A percentile compares a stretch with the other conserved stretches of the same genome.
These are phyloP conservation scores for Dioctria linearis DNA, from an alignment of 2,888 invertebrate species.

Conservation along the genomic window DNA sequence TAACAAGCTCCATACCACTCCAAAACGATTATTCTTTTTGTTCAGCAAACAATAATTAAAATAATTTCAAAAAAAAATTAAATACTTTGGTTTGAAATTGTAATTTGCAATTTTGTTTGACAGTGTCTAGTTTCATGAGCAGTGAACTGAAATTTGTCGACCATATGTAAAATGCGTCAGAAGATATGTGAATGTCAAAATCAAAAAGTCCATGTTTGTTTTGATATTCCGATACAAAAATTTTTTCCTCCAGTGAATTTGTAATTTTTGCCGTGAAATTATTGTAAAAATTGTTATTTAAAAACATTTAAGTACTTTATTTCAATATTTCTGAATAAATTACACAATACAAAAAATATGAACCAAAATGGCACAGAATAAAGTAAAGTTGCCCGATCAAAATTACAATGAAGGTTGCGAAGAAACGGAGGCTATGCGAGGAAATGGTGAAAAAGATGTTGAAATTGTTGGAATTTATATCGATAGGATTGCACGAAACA, in stretches of 20 bases:
- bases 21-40: no score
- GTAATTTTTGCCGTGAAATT: neutral
- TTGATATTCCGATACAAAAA: constrained; percentile 46
- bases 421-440: constrained; percentile 46
- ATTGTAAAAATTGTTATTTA: neutral
- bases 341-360: constrained; percentile 25
- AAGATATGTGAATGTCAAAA: constrained; percentile 38
- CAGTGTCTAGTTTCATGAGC: constrained; percentile 8
- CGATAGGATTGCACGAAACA: constrained; percentile 25
- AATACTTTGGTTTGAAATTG: neutral
- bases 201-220: constrained; percentile 47
- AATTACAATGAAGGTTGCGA: constrained; percentile 53
- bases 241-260: constrained; percentile 22
- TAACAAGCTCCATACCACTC: no score
- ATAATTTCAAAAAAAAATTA: neutral
- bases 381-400: constrained; percentile 52
- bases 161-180: constrained; percentile 21
- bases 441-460: constrained; percentile 29
- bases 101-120: neutral
- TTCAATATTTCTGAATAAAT: neutral
- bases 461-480: constrained; percentile 40
- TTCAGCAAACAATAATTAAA: neutral
- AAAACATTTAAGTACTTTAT: constrained; percentile 1
- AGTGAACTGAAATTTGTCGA: constrained; percentile 8
- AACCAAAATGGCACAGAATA: constrained; percentile 51